Conservation (phyloP, 2,113 vertebrate genomes). For the Dolichotis patagonum region DNA sequence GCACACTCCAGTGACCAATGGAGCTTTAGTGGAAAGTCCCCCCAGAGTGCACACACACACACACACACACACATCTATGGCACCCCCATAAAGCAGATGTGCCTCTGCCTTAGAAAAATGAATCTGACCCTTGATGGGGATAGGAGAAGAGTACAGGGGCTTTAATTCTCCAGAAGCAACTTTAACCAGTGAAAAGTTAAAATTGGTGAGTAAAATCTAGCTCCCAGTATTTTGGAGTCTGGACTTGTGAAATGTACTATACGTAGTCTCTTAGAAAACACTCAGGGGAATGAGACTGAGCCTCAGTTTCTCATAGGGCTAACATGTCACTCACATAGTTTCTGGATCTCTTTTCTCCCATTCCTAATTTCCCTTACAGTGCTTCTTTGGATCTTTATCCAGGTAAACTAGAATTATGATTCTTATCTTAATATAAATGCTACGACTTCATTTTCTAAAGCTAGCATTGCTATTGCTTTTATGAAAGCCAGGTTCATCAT, state of each 20-base stretch:
- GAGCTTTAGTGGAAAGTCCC: background rate
- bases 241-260: background rate
- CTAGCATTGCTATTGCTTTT: background rate
- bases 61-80: no score
- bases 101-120: background rate
- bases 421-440: background rate
- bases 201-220: background rate
- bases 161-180: background rate
- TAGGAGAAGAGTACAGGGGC: background rate
- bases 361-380: background rate
- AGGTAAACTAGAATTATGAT: background rate
- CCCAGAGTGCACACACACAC: no score
- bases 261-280: background rate
- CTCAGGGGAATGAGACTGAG: background rate
- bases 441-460: background rate
- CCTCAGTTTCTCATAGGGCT: background rate
- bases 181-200: background rate
- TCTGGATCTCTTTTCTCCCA: background rate
- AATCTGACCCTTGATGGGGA: background rate
- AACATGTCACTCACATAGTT: background rate
- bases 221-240: background rate
- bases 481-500: background rate
- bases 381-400: background rate
- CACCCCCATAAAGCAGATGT: background rate
- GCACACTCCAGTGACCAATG: background rate